Base-by-base conservation (phyloP, 2,113 vertebrate species). In the Amia ocellicauda region DNA sequence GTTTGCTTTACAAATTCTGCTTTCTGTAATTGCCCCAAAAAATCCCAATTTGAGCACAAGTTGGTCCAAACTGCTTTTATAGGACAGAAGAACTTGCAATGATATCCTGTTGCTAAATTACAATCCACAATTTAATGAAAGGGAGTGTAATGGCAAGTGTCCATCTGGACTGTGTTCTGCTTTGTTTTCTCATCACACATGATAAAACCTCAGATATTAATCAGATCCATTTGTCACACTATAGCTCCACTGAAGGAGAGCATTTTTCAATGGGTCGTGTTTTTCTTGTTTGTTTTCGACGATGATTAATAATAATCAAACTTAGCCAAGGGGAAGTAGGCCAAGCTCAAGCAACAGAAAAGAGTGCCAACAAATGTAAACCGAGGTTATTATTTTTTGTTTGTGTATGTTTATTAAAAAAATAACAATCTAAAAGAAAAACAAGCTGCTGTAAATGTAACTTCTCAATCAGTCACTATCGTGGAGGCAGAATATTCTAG, bases 21-120 rank as follows among this genome's bases (percentile, higher is more conserved):
- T n/a, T n/a, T n/a, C n/a, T n/a, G n/a, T n/a, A n/a, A n/a, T n/a
- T n/a, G n/a, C n/a, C n/a, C n/a, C n/a, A n/a, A n/a, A n/a, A n/a
- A n/a, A n/a, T n/a, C n/a, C n/a, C n/a, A n/a, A n/a, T n/a, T n/a
- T n/a, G n/a, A n/a, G n/a, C n/a, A n/a, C n/a, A n/a, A n/a, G n/a
- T n/a, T n/a, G n/a, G n/a, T n/a, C n/a, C n/a, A n/a, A n/a, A 11
- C 11, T 36, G 31, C 1, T 36, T 36, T 36, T 11, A 36, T 11
- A 36, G 5, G 11, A 36, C 5, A 28, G 63, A 57, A 59, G 70
- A 75, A 79, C 82, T 78, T 76, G 77, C 76, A 83, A 85, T 83
- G 79, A 84, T 83, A 83, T 84, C 81, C 81, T 78, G 75, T 82
- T 83, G 74, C 81, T 83, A 78, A 74, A 74, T 84, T 75, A 72